A percentile compares a stretch with the other conserved stretches of the same genome.
Evolutionary conservation across 2,888 invertebrate species (phyloP).

Genomic region (Amorpha juglandis): DNA sequence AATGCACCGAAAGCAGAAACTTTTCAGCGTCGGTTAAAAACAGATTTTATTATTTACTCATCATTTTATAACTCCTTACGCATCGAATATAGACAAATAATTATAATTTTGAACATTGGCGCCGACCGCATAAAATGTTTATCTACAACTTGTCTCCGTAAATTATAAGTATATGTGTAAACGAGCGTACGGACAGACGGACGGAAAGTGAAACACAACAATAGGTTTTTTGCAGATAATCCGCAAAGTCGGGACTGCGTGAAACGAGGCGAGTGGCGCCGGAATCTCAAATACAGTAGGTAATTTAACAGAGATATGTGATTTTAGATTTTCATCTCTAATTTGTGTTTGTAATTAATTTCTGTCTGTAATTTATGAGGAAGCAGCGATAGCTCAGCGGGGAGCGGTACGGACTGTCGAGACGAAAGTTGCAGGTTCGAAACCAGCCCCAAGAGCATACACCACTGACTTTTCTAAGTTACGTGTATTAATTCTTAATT

Average conservation of each 20-base stretch:
- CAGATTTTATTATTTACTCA: no score
- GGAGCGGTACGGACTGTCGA: no score
- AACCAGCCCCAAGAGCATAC: no score
- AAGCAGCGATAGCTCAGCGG: no score
- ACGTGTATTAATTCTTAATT: no score
- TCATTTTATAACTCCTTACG: no score
- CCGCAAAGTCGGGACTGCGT: constrained; percentile 3
- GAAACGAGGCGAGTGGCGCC: constrained; percentile 10
- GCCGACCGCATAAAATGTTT: constrained; percentile 39
- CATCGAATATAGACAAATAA: neutral
- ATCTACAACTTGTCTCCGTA: constrained; percentile 42
- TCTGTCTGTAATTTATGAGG: no score
- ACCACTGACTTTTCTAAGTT: no score
- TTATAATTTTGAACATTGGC: neutral
- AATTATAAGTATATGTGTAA: constrained; percentile 31
- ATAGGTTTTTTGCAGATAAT: constrained; percentile 28
- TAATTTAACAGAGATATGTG: neutral
- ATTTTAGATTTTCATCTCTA: neutral
- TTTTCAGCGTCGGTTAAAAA: no score
- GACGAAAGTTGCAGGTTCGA: no score
- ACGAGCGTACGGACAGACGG: constrained; percentile 29
- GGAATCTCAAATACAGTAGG: neutral
- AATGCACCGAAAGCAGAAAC: no score
- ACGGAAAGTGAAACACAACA: neutral
- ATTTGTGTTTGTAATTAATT: neutral